phyloP scores from a whole-genome alignment of 2,797 vertebrate species.

The Oreonectes daqikongensis region DNA sequence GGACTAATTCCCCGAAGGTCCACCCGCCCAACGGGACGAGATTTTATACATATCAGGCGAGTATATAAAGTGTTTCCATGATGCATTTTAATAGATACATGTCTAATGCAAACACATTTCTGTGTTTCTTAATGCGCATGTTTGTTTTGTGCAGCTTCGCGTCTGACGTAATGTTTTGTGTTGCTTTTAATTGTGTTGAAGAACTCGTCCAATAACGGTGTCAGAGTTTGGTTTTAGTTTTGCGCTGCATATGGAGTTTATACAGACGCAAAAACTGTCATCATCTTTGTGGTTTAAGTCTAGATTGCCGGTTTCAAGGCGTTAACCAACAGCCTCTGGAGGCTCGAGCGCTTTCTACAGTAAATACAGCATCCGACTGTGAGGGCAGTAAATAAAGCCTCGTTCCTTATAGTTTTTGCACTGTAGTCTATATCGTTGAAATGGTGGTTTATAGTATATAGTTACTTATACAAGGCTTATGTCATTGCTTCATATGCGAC shows the following conservation, averaged over 20 bases:
- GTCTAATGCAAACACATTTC: background rate
- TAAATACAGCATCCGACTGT: background rate
- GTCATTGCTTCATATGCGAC: background rate
- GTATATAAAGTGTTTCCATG: slow-evolving; percentile 58
- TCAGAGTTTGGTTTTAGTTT: slow-evolving; percentile 10
- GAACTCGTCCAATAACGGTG: slow-evolving; percentile 1
- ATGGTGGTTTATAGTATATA: background rate
- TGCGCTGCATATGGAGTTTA: too few relatives aligned
- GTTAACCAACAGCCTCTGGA: slow-evolving; percentile 26
- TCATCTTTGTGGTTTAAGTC: background rate
- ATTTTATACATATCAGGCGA: slow-evolving; percentile 98
- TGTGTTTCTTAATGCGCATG: background rate
- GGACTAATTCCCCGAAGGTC: slow-evolving; percentile 93
- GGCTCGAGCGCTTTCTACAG: slow-evolving; percentile 9
- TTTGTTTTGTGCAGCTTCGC: background rate
- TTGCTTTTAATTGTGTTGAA: background rate
- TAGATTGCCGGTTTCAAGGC: slow-evolving; percentile 29
- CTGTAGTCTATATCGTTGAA: background rate
- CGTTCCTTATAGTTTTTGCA: background rate
- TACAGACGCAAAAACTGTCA: background rate
- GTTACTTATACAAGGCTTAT: background rate
- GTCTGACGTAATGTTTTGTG: background rate
- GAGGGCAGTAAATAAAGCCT: background rate
- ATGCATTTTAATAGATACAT: background rate
- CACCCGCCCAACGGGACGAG: slow-evolving; percentile 97